Evolutionary conservation across 2,888 invertebrate species (phyloP), one percentile per base, ranked within the genome.

Genomic region (Nephrocerus scutellatus): DNA sequence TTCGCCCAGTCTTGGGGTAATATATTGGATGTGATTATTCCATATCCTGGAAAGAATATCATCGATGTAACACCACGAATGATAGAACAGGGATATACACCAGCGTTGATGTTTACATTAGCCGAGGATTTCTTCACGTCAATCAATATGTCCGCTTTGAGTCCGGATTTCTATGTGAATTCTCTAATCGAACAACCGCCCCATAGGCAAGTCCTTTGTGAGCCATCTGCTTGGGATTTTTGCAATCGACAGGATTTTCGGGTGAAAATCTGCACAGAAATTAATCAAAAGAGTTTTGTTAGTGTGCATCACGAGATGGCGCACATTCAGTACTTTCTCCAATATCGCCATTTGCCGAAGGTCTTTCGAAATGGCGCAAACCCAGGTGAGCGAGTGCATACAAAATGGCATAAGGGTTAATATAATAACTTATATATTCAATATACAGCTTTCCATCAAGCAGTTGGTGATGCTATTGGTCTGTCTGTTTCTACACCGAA

Each of bases 201-300:
- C 0, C 84, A 86, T 54, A 70, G 85, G 8, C 78, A 81, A 9
- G 74, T 87, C 1, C 76, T 88, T 36, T 93, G 93, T 62, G 88
- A 91, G 54, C 89, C 92, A 0, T 88, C 91, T 0, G 90, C 92
- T 0, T 92, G 92, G 87, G 91, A 92, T 68, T 92, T 92, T 67
- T 92, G 91, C 62, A 89, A 91, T 56, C 74, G 82, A 36, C 77
- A 84, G 47, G 92, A 93, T 59, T 92, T 74, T 72, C 51, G 88
- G 39, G 87, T 91, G 36, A 91, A 90, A 69, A 84, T 88, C 81
- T 91, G 90, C 61, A 82, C 89, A 0, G 79, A 82, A 54, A 79
- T 87, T 2, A 84, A 80, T 46, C 87, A 88, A 80, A 84, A 86
- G 50, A 87, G 90, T 59, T 62, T 91, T 48, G 76, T 90, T 39